Base-by-base conservation (phyloP, 2,888 invertebrate species). In the Pachycephus smyrnensis region DNA sequence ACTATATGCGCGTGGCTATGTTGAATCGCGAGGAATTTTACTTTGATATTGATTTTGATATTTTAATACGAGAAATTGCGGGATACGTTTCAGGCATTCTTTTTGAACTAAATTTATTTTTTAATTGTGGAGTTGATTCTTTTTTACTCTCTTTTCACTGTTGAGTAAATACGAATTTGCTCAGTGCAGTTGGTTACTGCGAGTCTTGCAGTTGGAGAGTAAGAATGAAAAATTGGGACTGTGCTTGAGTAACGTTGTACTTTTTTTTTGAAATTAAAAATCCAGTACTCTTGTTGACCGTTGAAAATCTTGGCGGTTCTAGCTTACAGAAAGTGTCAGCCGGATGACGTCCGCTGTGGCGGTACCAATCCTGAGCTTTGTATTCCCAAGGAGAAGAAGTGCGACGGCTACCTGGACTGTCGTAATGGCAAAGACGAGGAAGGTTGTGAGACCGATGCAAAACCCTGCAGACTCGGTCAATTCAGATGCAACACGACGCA, bases 371-470 rank as follows among this genome's bases (percentile, higher is more conserved):
- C 93, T 86, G 95, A 95, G 86, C 96, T 97, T 33, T 98, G 98
- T 92, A 95, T 98, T 90, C 96, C 97, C 75, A 96, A 95, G 91
- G 95, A 96, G 86, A 98, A 97, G 91, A 95, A 95, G 89, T 98
- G 98, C 92, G 97, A 98, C 90, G 98, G 98, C 88, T 95, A 95
- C 88, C 89, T 95, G 89, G 98, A 98, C 92, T 98, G 98, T 91
- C 94, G 97, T 79, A 96, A 95, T 80, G 95, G 95, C 55, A 94
- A 94, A 80, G 98, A 98, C 90, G 97, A 97, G 90, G 94, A 95
- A 81, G 95, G 94, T 79, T 98, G 97, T 90, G 92, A 93, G 1
- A 94, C 94, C 68, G 85, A 80, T 36, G 31, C 68, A 11, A 85
- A 87, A 40, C 80, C 91, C 23, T 98, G 97, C 88, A 93, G 95